Evolutionary conservation across 2,113 vertebrate genomes (phyloP).

Genomic region (Paramisgurnus dabryanus): DNA sequence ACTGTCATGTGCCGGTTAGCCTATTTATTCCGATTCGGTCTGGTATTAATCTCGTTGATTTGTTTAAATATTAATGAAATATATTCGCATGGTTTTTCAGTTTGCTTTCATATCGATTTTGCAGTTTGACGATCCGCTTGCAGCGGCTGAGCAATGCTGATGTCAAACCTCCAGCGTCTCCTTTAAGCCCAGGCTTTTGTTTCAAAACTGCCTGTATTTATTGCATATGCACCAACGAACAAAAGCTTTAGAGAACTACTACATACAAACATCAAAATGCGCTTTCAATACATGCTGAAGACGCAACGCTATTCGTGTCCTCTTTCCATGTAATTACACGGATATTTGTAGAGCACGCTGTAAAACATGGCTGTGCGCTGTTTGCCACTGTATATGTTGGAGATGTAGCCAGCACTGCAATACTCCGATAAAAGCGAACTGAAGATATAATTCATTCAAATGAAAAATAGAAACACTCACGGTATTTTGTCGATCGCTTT

Average conservation of each 20-base stretch:
- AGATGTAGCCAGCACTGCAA: constrained; percentile 24
- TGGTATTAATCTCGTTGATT: background rate
- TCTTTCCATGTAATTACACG: constrained; percentile 19
- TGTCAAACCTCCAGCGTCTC: constrained; percentile 58
- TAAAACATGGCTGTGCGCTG: constrained; percentile 64
- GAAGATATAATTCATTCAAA: background rate
- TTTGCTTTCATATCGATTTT: constrained; percentile 20
- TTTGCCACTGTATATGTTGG: constrained; percentile 42
- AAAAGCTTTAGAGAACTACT: background rate
- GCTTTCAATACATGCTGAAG: background rate
- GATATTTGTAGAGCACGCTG: constrained; percentile 43
- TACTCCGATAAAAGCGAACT: background rate
- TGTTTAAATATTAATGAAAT: background rate
- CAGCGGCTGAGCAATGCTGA: constrained; percentile 56
- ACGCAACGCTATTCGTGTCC: background rate
- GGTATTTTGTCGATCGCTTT: constrained; percentile 62
- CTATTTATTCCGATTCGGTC: background rate
- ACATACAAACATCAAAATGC: background rate
- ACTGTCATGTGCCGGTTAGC: background rate
- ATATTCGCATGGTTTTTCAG: background rate
- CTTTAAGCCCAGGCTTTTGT: constrained; percentile 60
- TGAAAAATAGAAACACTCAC: constrained; percentile 65
- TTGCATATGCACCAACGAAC: constrained; percentile 5
- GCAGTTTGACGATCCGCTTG: constrained; percentile 46
- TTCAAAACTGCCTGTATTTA: constrained; percentile 36